Base-by-base conservation (phyloP, 2,113 vertebrate genomes). In the Xiphophorus couchianus region DNA sequence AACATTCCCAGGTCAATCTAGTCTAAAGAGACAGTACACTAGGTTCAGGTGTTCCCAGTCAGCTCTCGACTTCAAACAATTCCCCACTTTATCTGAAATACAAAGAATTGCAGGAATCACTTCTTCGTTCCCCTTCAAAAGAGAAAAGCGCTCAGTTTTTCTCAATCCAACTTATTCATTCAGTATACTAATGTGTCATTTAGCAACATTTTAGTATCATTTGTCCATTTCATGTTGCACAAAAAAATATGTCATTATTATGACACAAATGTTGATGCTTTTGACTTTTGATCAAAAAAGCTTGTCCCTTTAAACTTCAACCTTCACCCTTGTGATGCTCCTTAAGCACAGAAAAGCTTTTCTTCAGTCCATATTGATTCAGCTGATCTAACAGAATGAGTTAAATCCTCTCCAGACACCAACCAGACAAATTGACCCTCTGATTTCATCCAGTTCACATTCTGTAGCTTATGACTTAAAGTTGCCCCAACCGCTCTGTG, bases 331-430 rank as follows among this genome's bases (percentile, higher is more conserved):
- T 3, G 42, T 31, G 25, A 66, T 22, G 9, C 22, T 42, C 22
- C 17, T 62, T 42, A 62, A 74, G 33, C 31, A n/a, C 39, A 25
- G 30, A 65, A 69, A 44, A 44, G 60, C 73, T 64, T 51, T 54
- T 74, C 19, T 75, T 28, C 61, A 74, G 25, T 69, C 72, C 30
- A n/a, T 33, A 62, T 69, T 65, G 28, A 78, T 71, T 42, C 74
- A 70, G 15, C 63, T 54, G 28, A 74, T 66, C 63, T 19, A 61
- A 66, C n/a, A 61, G 69, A 71, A 62, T 35, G 3, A 82, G 66
- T 62, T 17, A 33, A 42, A 61, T 65, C 27, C 54, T 69, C 37
- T 29, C 28, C 28, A 33, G 51, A 64, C 48, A 54, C 31, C 37
- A 42, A 76, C 13, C 65, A 14, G 51, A 8, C n/a, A 66, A 48